Percentiles rank a stretch among this genome's conserved stretches.
Evolutionary conservation across 1,140 invertebrate genomes (phyloP).

Genomic region (Branchinecta lynchi): DNA sequence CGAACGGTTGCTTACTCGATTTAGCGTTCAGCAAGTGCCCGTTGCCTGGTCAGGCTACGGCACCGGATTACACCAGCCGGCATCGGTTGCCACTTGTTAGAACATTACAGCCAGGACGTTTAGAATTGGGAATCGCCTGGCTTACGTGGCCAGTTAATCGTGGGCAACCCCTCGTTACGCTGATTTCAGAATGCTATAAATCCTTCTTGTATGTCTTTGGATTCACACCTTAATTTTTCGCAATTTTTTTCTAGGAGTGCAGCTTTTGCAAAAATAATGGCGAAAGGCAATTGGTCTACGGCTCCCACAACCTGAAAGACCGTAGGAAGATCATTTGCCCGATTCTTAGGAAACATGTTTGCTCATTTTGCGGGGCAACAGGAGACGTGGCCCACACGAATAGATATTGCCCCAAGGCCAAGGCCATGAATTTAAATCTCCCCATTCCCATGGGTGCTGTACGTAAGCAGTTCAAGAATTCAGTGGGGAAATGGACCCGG

Average conservation of each 20-base stretch:
- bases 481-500: neutral
- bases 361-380: constrained; percentile 36
- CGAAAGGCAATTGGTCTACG: constrained; percentile 41
- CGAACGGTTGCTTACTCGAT: no score
- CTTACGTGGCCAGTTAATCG: no score
- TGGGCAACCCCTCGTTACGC: no score
- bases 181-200: no score
- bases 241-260: constrained; percentile 32
- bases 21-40: no score
- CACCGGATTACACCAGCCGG: no score
- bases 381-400: constrained; percentile 40
- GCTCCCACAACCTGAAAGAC: constrained; percentile 46
- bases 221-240: neutral
- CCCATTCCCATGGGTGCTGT: neutral
- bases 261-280: constrained; percentile 59
- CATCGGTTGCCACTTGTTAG: no score
- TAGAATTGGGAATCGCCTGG: no score
- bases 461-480: neutral
- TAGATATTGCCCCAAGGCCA: constrained; percentile 26
- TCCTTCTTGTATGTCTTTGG: neutral
- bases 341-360: constrained; percentile 35
- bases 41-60: no score
- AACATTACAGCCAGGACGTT: no score
- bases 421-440: neutral
- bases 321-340: constrained; percentile 33